These are phyloP conservation scores for Chrysochloris asiatica DNA, from an alignment of 2,113 vertebrate species.

Conservation along the genomic window DNA sequence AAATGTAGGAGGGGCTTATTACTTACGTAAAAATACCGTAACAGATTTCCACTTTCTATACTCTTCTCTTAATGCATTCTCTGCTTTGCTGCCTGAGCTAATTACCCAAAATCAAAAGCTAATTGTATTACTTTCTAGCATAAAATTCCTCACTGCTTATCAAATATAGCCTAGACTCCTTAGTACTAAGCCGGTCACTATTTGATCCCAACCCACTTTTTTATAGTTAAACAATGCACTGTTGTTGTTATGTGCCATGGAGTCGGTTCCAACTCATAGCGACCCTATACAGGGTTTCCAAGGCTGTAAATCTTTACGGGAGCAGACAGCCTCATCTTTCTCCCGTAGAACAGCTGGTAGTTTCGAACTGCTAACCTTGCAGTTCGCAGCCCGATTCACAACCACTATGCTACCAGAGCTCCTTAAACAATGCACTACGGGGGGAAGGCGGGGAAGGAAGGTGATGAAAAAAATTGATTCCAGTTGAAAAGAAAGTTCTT, in stretches of 20 bases:
- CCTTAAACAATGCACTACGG: conserved; percentile 1
- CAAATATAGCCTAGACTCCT: neutral
- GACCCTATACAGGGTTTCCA: no score
- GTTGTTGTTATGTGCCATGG: no score
- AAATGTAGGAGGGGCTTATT: neutral
- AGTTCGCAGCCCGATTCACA: no score
- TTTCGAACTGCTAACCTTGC: no score
- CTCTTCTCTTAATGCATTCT: neutral
- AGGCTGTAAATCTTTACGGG: no score
- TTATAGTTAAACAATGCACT: neutral
- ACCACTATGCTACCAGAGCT: no score
- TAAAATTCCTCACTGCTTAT: neutral
- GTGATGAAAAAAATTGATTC: neutral
- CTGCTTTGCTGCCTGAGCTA: neutral
- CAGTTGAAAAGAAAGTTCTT: neutral
- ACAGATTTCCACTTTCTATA: neutral
- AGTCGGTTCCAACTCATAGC: no score
- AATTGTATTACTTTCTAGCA: neutral
- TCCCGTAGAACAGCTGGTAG: no score
- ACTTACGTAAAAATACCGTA: neutral
- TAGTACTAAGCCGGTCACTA: neutral
- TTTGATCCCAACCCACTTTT: neutral
- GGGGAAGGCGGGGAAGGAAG: neutral
- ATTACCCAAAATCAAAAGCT: neutral
- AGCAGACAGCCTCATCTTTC: no score